Conservation (phyloP, 1,140 invertebrate species). For the Drosophila mauritiana region DNA sequence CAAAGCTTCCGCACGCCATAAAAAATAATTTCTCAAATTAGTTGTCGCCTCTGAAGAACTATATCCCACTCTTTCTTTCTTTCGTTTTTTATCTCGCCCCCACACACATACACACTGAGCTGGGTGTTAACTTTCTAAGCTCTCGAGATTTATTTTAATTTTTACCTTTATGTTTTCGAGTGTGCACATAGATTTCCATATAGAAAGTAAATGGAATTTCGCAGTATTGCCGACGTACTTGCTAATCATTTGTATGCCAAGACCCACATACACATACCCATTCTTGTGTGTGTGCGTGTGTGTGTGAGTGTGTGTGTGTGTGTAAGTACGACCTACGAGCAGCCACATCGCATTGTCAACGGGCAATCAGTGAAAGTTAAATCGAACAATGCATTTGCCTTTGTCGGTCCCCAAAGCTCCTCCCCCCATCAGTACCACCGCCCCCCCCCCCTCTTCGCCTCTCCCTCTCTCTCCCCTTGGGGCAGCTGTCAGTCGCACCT, state of each 20-base stretch:
- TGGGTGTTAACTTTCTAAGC: constrained; percentile 45
- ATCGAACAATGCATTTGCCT: constrained; percentile 61
- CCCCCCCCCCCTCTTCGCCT: background rate
- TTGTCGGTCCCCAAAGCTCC: constrained; percentile 8
- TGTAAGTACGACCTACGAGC: constrained; percentile 33
- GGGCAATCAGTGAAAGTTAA: constrained; percentile 68
- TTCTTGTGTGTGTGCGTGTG: background rate
- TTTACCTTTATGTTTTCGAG: constrained; percentile 7
- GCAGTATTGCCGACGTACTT: constrained; percentile 20
- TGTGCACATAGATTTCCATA: constrained; percentile 47
- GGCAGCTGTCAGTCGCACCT: constrained; percentile 37
- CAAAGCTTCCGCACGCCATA: constrained; percentile 45
- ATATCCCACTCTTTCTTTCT: background rate
- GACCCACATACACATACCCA: constrained; percentile 9
- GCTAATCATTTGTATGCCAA: constrained; percentile 40
- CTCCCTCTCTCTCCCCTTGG: background rate
- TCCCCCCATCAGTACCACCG: background rate
- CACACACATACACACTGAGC: background rate
- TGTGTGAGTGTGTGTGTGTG: background rate
- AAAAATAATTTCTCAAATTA: constrained; percentile 49
- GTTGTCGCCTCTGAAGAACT: constrained; percentile 35
- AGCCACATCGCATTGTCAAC: constrained; percentile 48
- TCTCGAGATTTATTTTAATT: constrained; percentile 25
- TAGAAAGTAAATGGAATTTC: constrained; percentile 55
- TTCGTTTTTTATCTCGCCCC: background rate